Evolutionary conservation across 2,113 vertebrate species (phyloP).

Genomic region (Alosa alosa): DNA sequence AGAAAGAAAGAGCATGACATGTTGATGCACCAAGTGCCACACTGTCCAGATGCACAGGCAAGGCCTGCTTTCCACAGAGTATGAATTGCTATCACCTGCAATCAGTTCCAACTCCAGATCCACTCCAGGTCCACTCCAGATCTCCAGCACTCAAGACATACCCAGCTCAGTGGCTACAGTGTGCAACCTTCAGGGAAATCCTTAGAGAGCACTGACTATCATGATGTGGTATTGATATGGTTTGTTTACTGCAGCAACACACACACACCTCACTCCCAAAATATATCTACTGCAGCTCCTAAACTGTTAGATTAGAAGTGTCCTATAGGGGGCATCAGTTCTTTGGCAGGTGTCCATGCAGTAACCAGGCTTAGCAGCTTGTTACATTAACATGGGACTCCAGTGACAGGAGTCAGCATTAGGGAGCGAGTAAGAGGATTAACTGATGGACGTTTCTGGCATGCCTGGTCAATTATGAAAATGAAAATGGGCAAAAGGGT

Average conservation of each 20-base stretch:
- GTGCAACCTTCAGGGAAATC: not conserved
- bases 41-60: not conserved
- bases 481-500: slow-evolving; percentile 44
- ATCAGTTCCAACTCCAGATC: not conserved
- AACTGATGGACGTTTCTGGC: slow-evolving; percentile 44
- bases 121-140: not conserved
- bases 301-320: not conserved
- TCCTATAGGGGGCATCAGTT: slow-evolving; percentile 25
- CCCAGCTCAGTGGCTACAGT: not conserved
- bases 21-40: not conserved
- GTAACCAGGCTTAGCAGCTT: slow-evolving; percentile 17
- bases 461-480: slow-evolving; percentile 47
- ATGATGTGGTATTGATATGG: not conserved
- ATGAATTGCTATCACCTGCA: no score
- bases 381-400: slow-evolving; percentile 41
- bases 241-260: not conserved
- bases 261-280: no score
- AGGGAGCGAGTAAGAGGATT: slow-evolving; percentile 50
- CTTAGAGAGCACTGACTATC: not conserved
- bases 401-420: slow-evolving; percentile 35
- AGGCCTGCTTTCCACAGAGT: no score
- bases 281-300: not conserved
- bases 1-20: not conserved
- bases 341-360: slow-evolving; percentile 12
- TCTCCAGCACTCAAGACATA: not conserved